Evolutionary conservation across 2,113 vertebrate genomes (phyloP).

Genomic region (Phrynocephalus versicolor): DNA sequence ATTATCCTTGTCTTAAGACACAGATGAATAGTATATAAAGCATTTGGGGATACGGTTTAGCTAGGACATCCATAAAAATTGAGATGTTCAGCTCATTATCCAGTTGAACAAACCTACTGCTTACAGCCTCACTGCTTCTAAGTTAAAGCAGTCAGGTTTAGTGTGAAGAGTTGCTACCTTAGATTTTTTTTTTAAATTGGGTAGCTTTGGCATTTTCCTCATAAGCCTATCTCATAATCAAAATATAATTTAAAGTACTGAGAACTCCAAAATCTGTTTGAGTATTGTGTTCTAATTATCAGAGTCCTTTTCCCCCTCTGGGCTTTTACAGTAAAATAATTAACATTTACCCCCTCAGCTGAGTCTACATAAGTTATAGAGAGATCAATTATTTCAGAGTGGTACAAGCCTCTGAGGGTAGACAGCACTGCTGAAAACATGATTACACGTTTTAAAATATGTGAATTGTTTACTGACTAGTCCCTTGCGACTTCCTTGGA

Average conservation of each 20-base stretch:
- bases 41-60: neutral
- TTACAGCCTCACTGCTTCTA: constrained; percentile 4
- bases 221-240: constrained; percentile 27
- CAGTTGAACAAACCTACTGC: constrained; percentile 21
- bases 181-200: constrained; percentile 4
- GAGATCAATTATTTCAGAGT: constrained; percentile 58
- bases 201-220: neutral
- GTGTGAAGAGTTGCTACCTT: constrained; percentile 11
- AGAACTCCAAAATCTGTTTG: constrained; percentile 24
- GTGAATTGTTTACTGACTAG: constrained; percentile 67
- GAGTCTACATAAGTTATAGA: constrained; percentile 40
- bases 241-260: constrained; percentile 10
- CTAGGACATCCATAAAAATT: constrained; percentile 17
- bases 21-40: neutral
- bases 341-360: constrained; percentile 62
- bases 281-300: constrained; percentile 40
- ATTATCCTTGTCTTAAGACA: neutral
- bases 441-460: constrained; percentile 67
- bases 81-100: constrained; percentile 19
- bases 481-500: constrained; percentile 66
- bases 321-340: constrained; percentile 43
- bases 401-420: constrained; percentile 55
- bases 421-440: constrained; percentile 59
- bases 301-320: constrained; percentile 44
- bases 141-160: constrained; percentile 20